A percentile compares a stretch with the other conserved stretches of the same genome.
Evolutionary conservation across 2,888 invertebrate species (phyloP).

Genomic region (Leucozona laternaria): DNA sequence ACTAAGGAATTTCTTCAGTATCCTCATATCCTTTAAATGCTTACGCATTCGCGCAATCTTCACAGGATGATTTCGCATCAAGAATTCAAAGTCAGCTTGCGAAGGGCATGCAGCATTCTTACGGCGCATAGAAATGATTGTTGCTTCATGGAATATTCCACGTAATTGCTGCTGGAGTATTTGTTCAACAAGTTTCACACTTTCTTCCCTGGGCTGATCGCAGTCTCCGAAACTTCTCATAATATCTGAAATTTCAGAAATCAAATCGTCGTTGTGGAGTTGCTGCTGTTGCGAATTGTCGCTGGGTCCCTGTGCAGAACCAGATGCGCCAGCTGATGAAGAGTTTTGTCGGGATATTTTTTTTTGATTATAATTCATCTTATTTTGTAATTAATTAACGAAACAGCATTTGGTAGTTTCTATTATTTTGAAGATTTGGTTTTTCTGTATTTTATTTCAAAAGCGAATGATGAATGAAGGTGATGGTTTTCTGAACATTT

Average conservation of each 20-base stretch:
- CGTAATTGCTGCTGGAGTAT: slow-evolving; percentile 92
- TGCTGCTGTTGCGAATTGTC: slow-evolving; percentile 44
- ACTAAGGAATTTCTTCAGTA: slow-evolving; percentile 81
- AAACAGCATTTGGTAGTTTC: background rate
- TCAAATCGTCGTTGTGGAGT: slow-evolving; percentile 78
- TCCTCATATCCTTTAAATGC: slow-evolving; percentile 87
- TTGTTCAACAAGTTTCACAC: slow-evolving; percentile 93
- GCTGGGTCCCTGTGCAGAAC: slow-evolving; percentile 24
- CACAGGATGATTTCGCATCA: slow-evolving; percentile 92
- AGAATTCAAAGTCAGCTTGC: slow-evolving; percentile 90
- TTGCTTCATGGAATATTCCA: slow-evolving; percentile 90
- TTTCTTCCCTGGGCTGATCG: slow-evolving; percentile 91
- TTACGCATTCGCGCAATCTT: slow-evolving; percentile 91
- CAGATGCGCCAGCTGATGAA: slow-evolving; percentile 31
- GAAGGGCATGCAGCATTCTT: slow-evolving; percentile 86
- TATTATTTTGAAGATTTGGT: background rate
- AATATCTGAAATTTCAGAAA: slow-evolving; percentile 90
- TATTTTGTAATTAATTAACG: background rate
- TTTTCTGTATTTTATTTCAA: background rate
- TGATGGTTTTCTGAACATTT: too few relatives aligned
- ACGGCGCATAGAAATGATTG: slow-evolving; percentile 87
- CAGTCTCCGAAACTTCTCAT: slow-evolving; percentile 98
- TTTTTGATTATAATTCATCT: slow-evolving; percentile 79
- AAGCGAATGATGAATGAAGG: too few relatives aligned
- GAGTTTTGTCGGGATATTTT: slow-evolving; percentile 80